Base-by-base conservation (phyloP, 2,888 invertebrate species). In the Dilophus febrilis region DNA sequence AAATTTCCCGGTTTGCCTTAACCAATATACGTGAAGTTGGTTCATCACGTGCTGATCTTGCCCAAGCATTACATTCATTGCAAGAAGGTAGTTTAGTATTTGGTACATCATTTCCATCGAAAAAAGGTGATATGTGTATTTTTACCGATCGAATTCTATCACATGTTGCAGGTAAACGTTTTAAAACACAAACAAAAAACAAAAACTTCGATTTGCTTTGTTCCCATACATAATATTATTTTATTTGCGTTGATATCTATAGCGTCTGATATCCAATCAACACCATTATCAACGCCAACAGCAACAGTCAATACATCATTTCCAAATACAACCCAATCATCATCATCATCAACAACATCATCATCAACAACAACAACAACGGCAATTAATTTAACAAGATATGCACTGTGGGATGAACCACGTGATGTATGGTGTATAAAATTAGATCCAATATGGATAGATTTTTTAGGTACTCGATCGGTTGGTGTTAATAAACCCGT, bases 391-490 rank as follows among this genome's bases (percentile, higher is more conserved):
- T 50, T 63, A 19, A 54, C 61, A 41, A 55, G 62, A 2, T 71
- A 71, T 51, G 51, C 70, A 40, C 56, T 87, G 40, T 88, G 88
- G 87, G 76, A 77, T 0, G 87, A 87, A 57, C 77, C 77, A n/a
- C 73, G 85, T 47, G 77, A 84, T 50, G 76, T 94, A 11, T 94
- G 92, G 84, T 87, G 84, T 57, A 72, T 86, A 12, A 72, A 77
- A 49, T 68, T 85, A 32, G 92, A 94, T 56, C 92, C 94, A 1
- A 70, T 91, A 38, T 94, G 92, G 91, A 79, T 83, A 11, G 94
- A 94, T 61, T 92, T 92, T 59, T 69, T 77, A 45, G 90, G 88
- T 6, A 83, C 84, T 2, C 69, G 83, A 22, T 83, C 85, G 0
- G 68, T 74, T 19, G 81, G 81, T 2, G 69, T 71, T 42, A 74